Evolutionary conservation across 2,888 invertebrate genomes (phyloP), one percentile per base, ranked within the genome.

Genomic region (Nudaria mundana): DNA sequence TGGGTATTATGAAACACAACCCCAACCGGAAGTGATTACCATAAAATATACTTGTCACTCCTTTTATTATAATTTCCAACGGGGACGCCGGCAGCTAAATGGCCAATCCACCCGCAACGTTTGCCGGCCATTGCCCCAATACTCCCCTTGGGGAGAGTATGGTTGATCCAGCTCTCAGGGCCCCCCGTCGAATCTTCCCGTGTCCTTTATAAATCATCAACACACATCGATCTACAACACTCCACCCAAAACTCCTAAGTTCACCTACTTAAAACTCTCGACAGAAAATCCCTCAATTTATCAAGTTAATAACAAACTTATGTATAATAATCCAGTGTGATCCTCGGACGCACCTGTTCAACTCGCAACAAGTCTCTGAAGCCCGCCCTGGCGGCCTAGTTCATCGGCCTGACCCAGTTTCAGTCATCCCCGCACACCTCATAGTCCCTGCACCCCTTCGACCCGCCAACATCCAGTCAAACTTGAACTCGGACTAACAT

Each of bases 321-420:
- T 52, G 39, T 45, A 56, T 57, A 57, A 57, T 60, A 57, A 57
- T 60, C 53, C 56, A 40, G 41, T 40, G 51, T 57, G 62, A 61
- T 57, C 62, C 55, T 58, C 41, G 41, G 34, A 42, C 58, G 51
- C 58, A 58, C 58, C 58, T 58, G 58, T 52, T 58, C 54, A 31
- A 44, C 41, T 56, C 54, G 61, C 56, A 57, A 57, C 56, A 63
- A 56, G 54, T 52, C 58, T 50, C 48, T 35, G 56, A 57, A 48
- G 33, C 37, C 41, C 56, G 23, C 55, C 58, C 57, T 42, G 36
- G 63, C 67, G 69, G 50, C 69, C 71, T 63, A 71, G 71, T 71
- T 71, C 73, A 72, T 66, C 61, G 73, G 59, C 73, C 72, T 71
- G 73, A 72, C 72, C 70, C 56, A 70, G 52, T 66, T 70, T 44